A percentile compares a stretch with the other conserved stretches of the same genome.
Conservation (phyloP, 2,797 vertebrate species). For the Periophthalmus magnuspinnatus region DNA sequence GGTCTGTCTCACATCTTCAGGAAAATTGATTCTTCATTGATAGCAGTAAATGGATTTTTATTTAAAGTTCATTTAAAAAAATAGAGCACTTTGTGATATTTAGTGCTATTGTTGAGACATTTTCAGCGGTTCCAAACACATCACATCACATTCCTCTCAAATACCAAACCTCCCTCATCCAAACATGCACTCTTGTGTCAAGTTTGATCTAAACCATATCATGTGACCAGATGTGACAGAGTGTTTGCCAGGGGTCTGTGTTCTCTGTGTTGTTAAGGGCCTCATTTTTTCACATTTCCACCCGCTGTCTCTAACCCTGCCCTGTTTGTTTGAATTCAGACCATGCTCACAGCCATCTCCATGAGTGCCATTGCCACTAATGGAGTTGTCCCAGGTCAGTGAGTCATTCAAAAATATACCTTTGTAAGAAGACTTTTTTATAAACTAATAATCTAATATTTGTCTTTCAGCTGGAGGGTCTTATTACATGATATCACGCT, state of each 20-base stretch:
- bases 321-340: slow-evolving; percentile 75
- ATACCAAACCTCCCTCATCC: slow-evolving; percentile 1
- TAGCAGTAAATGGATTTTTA: background rate
- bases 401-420: background rate
- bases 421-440: background rate
- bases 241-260: slow-evolving; percentile 11
- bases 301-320: slow-evolving; percentile 9
- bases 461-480: slow-evolving; percentile 90
- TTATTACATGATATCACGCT: slow-evolving; percentile 99
- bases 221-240: slow-evolving; percentile 13
- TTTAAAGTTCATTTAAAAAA: background rate
- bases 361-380: slow-evolving; percentile 99
- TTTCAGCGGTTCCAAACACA: background rate
- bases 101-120: too few relatives aligned
- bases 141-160: background rate
- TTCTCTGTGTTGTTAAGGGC: slow-evolving; percentile 6
- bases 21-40: background rate
- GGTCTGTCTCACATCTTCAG: too few relatives aligned
- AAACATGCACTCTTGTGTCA: background rate
- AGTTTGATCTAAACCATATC: slow-evolving; percentile 5
- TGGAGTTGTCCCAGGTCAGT: slow-evolving; percentile 94
- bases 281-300: slow-evolving; percentile 12
- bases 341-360: slow-evolving; percentile 98
- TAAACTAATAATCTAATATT: slow-evolving; percentile 41
- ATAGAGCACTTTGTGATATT: background rate